Evolutionary conservation across 2,888 invertebrate genomes (phyloP), one percentile per base, ranked within the genome.

Genomic region (Papilio gigon): DNA sequence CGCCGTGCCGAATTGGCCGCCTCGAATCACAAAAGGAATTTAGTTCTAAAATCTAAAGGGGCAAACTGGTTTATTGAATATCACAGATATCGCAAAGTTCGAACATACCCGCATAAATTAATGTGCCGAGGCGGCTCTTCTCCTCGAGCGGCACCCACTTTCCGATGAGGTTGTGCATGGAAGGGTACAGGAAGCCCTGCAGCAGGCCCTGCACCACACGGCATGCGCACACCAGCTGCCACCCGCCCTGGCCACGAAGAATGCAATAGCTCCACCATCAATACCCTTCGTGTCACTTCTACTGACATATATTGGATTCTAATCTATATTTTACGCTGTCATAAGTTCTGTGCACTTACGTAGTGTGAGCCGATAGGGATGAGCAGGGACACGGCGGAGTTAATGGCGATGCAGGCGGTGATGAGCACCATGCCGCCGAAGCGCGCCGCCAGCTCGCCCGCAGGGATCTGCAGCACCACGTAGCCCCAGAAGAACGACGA

Each of bases 121-220:
- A 25, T 1, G 87, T 84, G 73, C 92, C 90, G 5, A 93, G 75
- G 70, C 92, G 79, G 53, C 93, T 91, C 72, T 93, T 91, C 75
- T 94, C 94, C 35, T 88, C 82, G 0, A 93, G 77, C 0, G 94
- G 94, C 1, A 88, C 94, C 96, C 96, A 96, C 81, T 95, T 95
- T 1, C 96, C 94, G 59, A 96, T 84, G 3, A 95, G 86, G 8
- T 94, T 94, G 75, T 96, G 96, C 6, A 94, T 84, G 9, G 94
- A 93, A 0, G 96, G 96, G 76, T 94, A 94, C 11, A 96, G 87
- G 68, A 94, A 93, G 0, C 95, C 95, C 86, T 96, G 95, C 0
- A 93, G 89, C 5, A 97, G 86, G 0, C 98, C 98, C 82, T 96
- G 95, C 0, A 95, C 73, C 0, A 96, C 93, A 53, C 98, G 93